phyloP scores from a whole-genome alignment of 2,888 invertebrate species.

The Drosophila melanosoma region DNA sequence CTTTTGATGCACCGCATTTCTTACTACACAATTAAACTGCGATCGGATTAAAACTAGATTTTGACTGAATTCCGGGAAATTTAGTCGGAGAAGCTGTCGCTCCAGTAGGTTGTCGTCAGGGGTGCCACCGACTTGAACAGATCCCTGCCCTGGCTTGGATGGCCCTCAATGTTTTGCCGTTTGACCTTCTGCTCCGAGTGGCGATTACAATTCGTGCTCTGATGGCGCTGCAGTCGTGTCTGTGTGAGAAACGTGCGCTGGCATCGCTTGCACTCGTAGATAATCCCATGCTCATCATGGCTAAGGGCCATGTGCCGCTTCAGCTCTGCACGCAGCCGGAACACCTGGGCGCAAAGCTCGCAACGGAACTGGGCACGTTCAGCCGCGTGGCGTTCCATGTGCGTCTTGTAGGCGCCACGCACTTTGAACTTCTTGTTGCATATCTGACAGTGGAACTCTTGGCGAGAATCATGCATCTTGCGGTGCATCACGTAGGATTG shows the following conservation, averaged over 20 bases:
- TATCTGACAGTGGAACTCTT: slow-evolving; percentile 83
- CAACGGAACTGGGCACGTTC: slow-evolving; percentile 71
- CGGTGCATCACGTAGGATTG: slow-evolving; percentile 86
- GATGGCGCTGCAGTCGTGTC: slow-evolving; percentile 80
- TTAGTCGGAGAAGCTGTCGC: slow-evolving; percentile 85
- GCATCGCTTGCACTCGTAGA: slow-evolving; percentile 83
- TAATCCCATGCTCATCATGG: slow-evolving; percentile 76
- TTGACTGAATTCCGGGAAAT: neutral
- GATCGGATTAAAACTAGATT: neutral
- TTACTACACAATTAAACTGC: neutral
- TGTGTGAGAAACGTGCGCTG: slow-evolving; percentile 82
- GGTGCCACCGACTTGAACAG: slow-evolving; percentile 85
- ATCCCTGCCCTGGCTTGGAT: slow-evolving; percentile 82
- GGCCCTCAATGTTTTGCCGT: slow-evolving; percentile 41
- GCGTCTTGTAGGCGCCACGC: slow-evolving; percentile 84
- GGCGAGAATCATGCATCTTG: slow-evolving; percentile 84
- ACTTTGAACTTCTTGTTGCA: slow-evolving; percentile 85
- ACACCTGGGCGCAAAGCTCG: slow-evolving; percentile 70
- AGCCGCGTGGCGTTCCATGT: slow-evolving; percentile 84
- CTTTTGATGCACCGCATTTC: slow-evolving; percentile 28
- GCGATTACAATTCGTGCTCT: slow-evolving; percentile 62
- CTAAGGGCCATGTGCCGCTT: slow-evolving; percentile 82
- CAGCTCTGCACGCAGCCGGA: slow-evolving; percentile 80
- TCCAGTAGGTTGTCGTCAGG: slow-evolving; percentile 85
- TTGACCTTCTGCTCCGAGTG: slow-evolving; percentile 52